Evolutionary conservation across 2,113 vertebrate genomes (phyloP), one percentile per base, ranked within the genome.

Genomic region (Rattus rattus): DNA sequence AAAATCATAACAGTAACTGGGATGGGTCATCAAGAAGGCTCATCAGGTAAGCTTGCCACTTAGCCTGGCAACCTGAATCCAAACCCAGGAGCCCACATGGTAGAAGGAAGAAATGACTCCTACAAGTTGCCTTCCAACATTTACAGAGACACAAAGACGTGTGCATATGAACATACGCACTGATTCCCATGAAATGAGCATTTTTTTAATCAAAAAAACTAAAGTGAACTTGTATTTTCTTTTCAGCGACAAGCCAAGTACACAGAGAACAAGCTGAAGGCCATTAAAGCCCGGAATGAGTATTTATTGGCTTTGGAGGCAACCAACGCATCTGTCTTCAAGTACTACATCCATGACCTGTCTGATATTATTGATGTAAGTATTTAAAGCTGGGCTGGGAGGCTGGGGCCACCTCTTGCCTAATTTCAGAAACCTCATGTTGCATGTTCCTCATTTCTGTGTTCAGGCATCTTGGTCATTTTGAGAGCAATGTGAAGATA

Each of bases 301-400:
- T 99, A 99, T 97, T 99, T 99, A 94, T 98, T 99, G 12, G 99
- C 99, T 75, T 99, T 99, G 94, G 99, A 99, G 97, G 99, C 99
- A 75, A 99, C 99, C 98, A 99, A 99, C 70, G 99, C 99, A 14
- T 99, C 99, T 3, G 99, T 99, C 97, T 99, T 99, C 99, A 99
- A 99, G 98, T 99, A 99, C 98, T 99, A 99, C 98, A 99, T 99
- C 98, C 99, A 99, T 0, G 99, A 99, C 98, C 99, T 99, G 97
- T 99, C 99, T 49, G 99, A 99, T 98, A 99, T 99, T 98, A 99
- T 99, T 96, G 99, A 99, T 98, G 99, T 99, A 99, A 99, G 99
- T 99, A 86, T 92, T 96, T 96, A 96, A 97, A 97, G 94, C 91
- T 52, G 33, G 20, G 67, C 39, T 94, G 30, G 56, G 47, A 95